Evolutionary conservation across 2,113 vertebrate genomes (phyloP).

Genomic region (Brachyhypopomus gauderio): DNA sequence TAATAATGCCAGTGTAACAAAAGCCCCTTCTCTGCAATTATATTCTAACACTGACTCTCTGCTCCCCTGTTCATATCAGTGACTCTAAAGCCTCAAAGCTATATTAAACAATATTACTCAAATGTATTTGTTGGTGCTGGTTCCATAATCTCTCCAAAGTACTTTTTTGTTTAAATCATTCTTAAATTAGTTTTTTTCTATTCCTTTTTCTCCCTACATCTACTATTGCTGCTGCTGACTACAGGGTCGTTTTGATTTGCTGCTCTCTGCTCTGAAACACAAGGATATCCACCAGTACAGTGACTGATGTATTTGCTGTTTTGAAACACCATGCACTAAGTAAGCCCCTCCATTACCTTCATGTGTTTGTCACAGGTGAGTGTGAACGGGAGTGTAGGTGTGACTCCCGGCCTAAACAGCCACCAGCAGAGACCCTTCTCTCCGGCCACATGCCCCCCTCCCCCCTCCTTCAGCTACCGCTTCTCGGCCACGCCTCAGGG

Average conservation of each 20-base stretch:
- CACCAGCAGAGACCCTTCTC: constrained; percentile 84
- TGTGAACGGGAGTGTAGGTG: constrained; percentile 81
- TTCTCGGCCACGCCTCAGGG: constrained; percentile 78
- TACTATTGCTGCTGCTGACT: background rate
- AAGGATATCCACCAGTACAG: background rate
- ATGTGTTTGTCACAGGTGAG: constrained; percentile 72
- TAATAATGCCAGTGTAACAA: constrained; percentile 24
- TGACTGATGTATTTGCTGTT: background rate
- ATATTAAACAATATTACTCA: background rate
- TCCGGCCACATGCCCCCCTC: constrained; percentile 78
- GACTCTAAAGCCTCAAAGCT: background rate
- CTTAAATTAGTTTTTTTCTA: background rate
- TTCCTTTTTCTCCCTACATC: background rate
- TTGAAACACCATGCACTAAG: background rate
- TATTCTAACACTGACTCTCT: constrained; percentile 38
- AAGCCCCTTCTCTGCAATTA: constrained; percentile 15
- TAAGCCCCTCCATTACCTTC: background rate
- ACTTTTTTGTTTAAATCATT: background rate
- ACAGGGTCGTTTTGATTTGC: background rate
- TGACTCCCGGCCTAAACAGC: constrained; percentile 78
- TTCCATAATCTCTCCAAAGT: background rate
- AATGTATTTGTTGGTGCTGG: background rate
- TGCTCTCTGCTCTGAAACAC: background rate
- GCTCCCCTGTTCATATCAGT: constrained; percentile 23
- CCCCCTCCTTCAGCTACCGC: constrained; percentile 78